Conservation (phyloP, 2,888 invertebrate genomes). For the Xanthia icteritia region DNA sequence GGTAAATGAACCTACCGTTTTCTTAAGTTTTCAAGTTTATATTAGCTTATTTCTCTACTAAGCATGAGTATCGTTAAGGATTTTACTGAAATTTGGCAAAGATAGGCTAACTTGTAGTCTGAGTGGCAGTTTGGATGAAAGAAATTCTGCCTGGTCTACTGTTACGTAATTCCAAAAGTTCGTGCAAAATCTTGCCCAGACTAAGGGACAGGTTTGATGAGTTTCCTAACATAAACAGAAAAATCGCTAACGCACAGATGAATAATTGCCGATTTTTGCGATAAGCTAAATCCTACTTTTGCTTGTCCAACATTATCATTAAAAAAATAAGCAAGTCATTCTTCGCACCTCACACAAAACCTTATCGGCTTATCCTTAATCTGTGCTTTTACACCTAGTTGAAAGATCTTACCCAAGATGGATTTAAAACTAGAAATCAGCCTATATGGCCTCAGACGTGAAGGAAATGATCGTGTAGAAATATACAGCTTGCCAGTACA, state of each 20-base stretch:
- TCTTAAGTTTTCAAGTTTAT: neutral
- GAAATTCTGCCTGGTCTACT: conserved; percentile 1
- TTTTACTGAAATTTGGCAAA: conserved; percentile 4
- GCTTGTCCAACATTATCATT: conserved; percentile 4
- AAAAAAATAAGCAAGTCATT: conserved; percentile 25
- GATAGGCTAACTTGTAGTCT: neutral
- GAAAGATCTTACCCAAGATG: conserved; percentile 39
- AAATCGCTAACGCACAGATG: neutral
- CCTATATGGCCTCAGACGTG: conserved; percentile 49
- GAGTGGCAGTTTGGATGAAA: conserved; percentile 19
- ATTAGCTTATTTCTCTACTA: neutral
- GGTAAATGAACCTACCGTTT: neutral
- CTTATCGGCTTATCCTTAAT: neutral
- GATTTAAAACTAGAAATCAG: conserved; percentile 61
- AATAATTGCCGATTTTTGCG: neutral
- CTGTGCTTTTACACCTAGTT: conserved; percentile 28
- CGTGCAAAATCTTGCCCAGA: conserved; percentile 8
- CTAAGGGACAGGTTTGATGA: conserved; percentile 11
- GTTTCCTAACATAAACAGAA: conserved; percentile 31
- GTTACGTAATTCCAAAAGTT: conserved; percentile 24
- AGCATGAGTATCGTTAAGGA: too few relatives aligned
- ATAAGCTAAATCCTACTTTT: conserved; percentile 14
- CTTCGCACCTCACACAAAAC: neutral
- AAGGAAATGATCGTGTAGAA: conserved; percentile 77
- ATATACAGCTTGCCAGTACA: conserved; percentile 77